phyloP scores from a whole-genome alignment of 2,888 invertebrate species.

The Heliconius hortense region DNA sequence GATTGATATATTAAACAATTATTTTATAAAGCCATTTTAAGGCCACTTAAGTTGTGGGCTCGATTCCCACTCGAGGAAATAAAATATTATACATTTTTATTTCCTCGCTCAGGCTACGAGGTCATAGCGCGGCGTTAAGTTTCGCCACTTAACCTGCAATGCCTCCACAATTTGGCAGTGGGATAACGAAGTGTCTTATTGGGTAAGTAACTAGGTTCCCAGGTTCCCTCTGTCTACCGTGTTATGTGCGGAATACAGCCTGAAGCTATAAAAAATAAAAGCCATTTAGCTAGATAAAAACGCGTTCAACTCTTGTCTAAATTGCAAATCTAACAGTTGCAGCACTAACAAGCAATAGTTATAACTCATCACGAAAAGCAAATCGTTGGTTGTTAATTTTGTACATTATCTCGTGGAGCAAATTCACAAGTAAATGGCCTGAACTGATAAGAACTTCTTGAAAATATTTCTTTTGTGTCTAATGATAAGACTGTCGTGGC shows the following conservation, averaged over 20 bases:
- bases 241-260: background rate
- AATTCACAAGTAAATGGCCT: conserved; percentile 60
- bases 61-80: too few relatives aligned
- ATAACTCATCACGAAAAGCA: conserved; percentile 62
- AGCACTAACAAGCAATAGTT: conserved; percentile 60
- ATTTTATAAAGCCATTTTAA: too few relatives aligned
- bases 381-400: conserved; percentile 57
- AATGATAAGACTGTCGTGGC: background rate
- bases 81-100: too few relatives aligned
- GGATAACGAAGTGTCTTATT: too few relatives aligned
- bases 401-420: conserved; percentile 59
- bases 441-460: conserved; percentile 28
- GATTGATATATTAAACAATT: background rate
- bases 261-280: background rate
- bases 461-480: conserved; percentile 13
- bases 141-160: too few relatives aligned
- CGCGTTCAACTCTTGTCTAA: conserved; percentile 27
- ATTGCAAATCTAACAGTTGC: conserved; percentile 33
- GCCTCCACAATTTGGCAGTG: too few relatives aligned
- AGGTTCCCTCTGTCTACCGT: too few relatives aligned
- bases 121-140: too few relatives aligned
- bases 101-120: too few relatives aligned
- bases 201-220: too few relatives aligned
- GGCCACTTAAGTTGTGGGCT: too few relatives aligned
- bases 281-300: conserved; percentile 25